Conservation (phyloP, 2,888 invertebrate species). For the Idaea straminata region DNA sequence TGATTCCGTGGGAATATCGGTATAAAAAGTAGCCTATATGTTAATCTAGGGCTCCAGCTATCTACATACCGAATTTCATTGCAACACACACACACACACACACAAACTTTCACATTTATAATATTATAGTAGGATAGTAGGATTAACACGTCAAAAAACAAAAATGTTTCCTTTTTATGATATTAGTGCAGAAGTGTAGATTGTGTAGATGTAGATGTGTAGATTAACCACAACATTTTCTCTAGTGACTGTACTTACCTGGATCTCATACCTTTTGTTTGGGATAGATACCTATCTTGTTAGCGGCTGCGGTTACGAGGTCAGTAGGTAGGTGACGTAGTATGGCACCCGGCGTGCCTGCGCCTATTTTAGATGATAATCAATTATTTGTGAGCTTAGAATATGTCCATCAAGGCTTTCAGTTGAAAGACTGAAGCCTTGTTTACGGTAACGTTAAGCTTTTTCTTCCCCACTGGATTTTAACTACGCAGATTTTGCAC, state of each 20-base stretch:
- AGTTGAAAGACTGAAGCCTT: not conserved
- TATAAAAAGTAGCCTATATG: too few species aligned
- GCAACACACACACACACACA: too few species aligned
- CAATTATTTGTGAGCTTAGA: not conserved
- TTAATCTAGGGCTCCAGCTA: too few species aligned
- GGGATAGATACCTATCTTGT: not conserved
- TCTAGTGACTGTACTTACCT: not conserved
- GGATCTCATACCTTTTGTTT: not conserved
- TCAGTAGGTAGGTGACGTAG: not conserved
- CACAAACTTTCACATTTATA: too few species aligned
- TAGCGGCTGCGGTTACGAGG: not conserved
- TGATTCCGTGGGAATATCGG: too few species aligned
- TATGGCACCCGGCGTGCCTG: not conserved
- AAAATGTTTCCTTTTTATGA: too few species aligned
- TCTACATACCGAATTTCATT: too few species aligned
- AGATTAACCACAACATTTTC: not conserved
- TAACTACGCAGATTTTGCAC: not conserved
- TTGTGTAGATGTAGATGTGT: too few species aligned
- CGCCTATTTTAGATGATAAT: not conserved
- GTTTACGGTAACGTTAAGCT: not conserved
- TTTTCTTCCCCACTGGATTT: not conserved
- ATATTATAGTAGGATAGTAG: too few species aligned
- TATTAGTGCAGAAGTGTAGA: too few species aligned
- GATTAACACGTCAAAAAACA: too few species aligned
- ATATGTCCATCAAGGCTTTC: not conserved